Conservation (phyloP, 2,113 vertebrate species). For the Smithornis capensis region DNA sequence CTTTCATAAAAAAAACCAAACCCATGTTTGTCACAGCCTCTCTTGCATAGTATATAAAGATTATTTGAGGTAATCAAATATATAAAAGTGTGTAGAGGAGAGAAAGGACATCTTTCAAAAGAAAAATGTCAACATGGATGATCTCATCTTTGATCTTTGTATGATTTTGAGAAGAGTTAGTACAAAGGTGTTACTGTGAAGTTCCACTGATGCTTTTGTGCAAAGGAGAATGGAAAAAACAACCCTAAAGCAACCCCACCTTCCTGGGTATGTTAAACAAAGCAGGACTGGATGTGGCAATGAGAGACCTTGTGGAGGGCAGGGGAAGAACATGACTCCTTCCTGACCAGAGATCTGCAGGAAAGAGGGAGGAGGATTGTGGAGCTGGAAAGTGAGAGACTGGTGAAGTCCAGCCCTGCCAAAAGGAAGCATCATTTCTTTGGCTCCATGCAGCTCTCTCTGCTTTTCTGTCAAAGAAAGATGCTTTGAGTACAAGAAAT, state of each 20-base stretch:
- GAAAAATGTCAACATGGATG: background rate
- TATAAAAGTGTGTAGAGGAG: background rate
- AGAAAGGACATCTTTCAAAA: background rate
- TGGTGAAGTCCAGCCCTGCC: background rate
- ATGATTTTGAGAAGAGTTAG: background rate
- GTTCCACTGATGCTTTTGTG: background rate
- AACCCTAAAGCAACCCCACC: accelerated
- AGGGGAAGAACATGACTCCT: background rate
- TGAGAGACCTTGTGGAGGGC: background rate
- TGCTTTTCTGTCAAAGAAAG: background rate
- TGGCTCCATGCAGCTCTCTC: background rate
- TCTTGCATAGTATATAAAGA: background rate
- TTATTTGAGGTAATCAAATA: background rate
- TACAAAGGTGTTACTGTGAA: background rate
- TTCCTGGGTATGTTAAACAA: background rate
- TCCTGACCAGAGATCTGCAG: background rate
- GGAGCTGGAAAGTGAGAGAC: background rate
- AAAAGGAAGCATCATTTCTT: background rate
- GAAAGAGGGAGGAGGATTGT: background rate
- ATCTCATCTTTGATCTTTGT: background rate
- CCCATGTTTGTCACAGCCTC: background rate
- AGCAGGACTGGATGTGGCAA: background rate
- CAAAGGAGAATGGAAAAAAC: background rate
- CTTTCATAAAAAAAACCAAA: background rate
- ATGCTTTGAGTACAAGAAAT: background rate